Conservation (phyloP, 2,888 invertebrate species). For the Dastarcus helophoroides region DNA sequence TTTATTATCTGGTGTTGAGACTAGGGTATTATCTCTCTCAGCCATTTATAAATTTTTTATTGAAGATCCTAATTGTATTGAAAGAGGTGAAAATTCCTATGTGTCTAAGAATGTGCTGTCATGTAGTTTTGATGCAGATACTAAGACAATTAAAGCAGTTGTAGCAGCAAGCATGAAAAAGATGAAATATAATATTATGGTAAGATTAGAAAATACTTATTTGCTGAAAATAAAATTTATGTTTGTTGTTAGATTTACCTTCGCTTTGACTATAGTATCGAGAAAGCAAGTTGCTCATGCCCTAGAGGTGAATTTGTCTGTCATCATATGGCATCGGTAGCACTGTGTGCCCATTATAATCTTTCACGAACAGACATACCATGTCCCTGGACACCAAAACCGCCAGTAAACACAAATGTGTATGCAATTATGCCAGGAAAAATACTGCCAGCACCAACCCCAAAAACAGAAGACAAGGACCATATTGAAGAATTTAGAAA, state of each 20-base stretch:
- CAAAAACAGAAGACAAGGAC: too few relatives aligned
- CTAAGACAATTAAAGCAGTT: slow-evolving; percentile 8
- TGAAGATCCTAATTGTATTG: too few relatives aligned
- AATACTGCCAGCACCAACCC: too few relatives aligned
- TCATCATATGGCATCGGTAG: slow-evolving; percentile 10
- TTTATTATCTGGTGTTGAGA: too few relatives aligned
- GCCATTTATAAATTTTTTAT: too few relatives aligned
- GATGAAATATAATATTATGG: slow-evolving; percentile 6
- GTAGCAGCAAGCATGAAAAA: slow-evolving; percentile 11
- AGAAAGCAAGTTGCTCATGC: slow-evolving; percentile 6
- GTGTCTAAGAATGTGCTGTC: slow-evolving; percentile 8
- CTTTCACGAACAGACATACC: slow-evolving; percentile 8
- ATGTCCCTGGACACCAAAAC: slow-evolving; percentile 10
- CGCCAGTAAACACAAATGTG: not conserved
- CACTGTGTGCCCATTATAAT: slow-evolving; percentile 8
- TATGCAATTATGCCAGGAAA: too few relatives aligned
- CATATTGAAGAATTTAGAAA: too few relatives aligned
- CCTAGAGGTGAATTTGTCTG: slow-evolving; percentile 9
- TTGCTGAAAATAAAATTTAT: not conserved
- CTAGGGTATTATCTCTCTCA: too few relatives aligned
- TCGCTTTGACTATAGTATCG: slow-evolving; percentile 3
- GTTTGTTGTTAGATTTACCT: slow-evolving; percentile 2
- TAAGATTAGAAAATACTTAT: slow-evolving; percentile 1
- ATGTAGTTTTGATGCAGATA: slow-evolving; percentile 6
- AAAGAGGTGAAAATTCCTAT: slow-evolving; percentile 11